Evolutionary conservation across 2,797 vertebrate species (phyloP).

Genomic region (Catamblyrhynchus diadema): DNA sequence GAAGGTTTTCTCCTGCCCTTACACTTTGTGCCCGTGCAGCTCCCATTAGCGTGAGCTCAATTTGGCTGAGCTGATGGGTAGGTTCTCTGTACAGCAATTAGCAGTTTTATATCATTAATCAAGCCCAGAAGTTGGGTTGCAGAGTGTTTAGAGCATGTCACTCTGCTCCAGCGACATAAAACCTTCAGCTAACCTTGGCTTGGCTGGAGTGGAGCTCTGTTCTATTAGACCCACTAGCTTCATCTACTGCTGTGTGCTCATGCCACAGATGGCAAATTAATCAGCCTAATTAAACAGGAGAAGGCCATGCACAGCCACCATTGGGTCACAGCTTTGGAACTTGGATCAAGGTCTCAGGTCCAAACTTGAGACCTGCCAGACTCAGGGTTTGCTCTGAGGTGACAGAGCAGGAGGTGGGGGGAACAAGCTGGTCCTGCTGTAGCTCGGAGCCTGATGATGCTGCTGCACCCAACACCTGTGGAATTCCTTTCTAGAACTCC

Average conservation of each 20-base stretch:
- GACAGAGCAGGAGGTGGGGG: neutral
- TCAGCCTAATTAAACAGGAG: neutral
- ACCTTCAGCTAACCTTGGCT: neutral
- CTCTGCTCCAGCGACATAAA: neutral
- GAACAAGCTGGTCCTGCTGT: neutral
- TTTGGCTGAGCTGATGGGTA: neutral
- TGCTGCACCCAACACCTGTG: rapidly evolving
- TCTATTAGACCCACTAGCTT: rapidly evolving
- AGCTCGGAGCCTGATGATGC: neutral
- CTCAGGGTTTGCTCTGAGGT: neutral
- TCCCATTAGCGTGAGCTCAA: rapidly evolving
- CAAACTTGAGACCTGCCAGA: neutral
- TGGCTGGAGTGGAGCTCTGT: neutral
- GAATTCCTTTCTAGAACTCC: constrained; percentile 72
- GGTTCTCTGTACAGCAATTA: neutral
- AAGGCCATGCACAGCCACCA: neutral
- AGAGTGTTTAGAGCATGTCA: neutral
- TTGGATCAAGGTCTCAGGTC: neutral
- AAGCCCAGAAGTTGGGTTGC: neutral
- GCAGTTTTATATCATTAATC: neutral
- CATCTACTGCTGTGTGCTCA: neutral
- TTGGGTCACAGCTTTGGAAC: neutral
- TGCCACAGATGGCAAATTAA: neutral
- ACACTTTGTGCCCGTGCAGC: rapidly evolving
- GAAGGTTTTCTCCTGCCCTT: neutral